Evolutionary conservation across 2,888 invertebrate genomes (phyloP).

Genomic region (Hirtodrosophila confusa): DNA sequence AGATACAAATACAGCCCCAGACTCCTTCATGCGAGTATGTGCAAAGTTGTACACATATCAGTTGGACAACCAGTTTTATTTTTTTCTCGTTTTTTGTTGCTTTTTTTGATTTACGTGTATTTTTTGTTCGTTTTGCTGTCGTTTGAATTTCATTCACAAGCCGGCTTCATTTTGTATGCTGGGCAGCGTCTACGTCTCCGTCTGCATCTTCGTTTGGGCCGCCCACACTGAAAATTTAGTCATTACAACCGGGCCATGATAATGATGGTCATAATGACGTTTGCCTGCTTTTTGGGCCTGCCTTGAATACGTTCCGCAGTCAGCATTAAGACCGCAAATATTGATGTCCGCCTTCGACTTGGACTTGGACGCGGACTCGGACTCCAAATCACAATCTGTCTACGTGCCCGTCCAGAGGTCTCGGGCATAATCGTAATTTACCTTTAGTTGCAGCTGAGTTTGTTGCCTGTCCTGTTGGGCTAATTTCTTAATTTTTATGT

Average conservation of each 20-base stretch:
- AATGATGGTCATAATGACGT: conserved; percentile 28
- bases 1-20: conserved; percentile 19
- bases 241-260: conserved; percentile 59
- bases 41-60: conserved; percentile 49
- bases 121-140: conserved; percentile 8
- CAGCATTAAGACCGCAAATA: conserved; percentile 31
- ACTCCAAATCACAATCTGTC: conserved; percentile 11
- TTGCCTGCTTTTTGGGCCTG: conserved; percentile 30
- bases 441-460: conserved; percentile 29
- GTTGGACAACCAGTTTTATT: conserved; percentile 65
- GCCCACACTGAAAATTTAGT: conserved; percentile 72
- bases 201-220: conserved; percentile 31
- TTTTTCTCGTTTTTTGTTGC: too few relatives aligned
- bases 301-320: conserved; percentile 32
- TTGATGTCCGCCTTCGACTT: conserved; percentile 7
- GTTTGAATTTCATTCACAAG: conserved; percentile 69
- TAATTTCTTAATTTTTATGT: conserved; percentile 77
- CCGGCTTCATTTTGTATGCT: conserved; percentile 70
- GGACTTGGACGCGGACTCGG: too few relatives aligned
- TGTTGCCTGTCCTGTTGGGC: conserved; percentile 41
- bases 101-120: background rate
- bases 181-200: conserved; percentile 45
- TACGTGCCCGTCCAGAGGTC: conserved; percentile 31
- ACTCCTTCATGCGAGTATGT: conserved; percentile 29
- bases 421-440: conserved; percentile 53